Evolutionary conservation across 2,797 vertebrate species (phyloP), one percentile per base, ranked within the genome.

Genomic region (Passerculus sandwichensis): DNA sequence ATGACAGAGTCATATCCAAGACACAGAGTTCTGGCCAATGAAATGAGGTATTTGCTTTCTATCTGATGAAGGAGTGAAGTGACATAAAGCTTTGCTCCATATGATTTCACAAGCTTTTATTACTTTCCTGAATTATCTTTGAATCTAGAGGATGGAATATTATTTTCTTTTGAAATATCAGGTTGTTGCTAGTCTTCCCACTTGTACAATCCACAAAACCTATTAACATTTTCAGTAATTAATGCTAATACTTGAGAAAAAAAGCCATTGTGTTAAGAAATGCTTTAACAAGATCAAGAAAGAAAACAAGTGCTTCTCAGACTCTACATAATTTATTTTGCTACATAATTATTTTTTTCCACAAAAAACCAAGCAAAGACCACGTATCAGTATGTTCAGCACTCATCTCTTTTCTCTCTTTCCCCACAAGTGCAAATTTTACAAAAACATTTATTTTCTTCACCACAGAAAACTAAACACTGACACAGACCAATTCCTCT

Each of bases 181-280:
- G 87, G 93, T 88, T 94, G 78, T 89, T 96, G 83, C 88, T 94
- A 85, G 88, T 77, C 89, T 97, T 94, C 85, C 92, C 91, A 88
- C 87, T 97, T 76, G 82, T 93, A 93, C 82, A 50, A 64, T 96
- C 97, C 91, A 93, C 89, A 94, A 86, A 97, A 95, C 89, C 93
- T 96, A 96, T 94, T 96, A 95, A 51, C 92, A 89, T 96, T 95
- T 95, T 95, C 95, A 83, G 96, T 96, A 97, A 95, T 97, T 97
- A 97, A 96, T 96, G 92, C 96, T 97, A 96, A 97, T 95, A 96
- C 90, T 93, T 96, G 92, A 97, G 96, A 94, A 97, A 97, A 97
- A 97, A 97, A 87, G 95, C 93, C 91, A 94, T 88, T 97, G 96
- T 94, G 94, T 96, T 95, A 97, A 96, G 97, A 97, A 97, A 96